Base-by-base conservation (phyloP, 2,888 invertebrate genomes). In the Hyles lineata region DNA sequence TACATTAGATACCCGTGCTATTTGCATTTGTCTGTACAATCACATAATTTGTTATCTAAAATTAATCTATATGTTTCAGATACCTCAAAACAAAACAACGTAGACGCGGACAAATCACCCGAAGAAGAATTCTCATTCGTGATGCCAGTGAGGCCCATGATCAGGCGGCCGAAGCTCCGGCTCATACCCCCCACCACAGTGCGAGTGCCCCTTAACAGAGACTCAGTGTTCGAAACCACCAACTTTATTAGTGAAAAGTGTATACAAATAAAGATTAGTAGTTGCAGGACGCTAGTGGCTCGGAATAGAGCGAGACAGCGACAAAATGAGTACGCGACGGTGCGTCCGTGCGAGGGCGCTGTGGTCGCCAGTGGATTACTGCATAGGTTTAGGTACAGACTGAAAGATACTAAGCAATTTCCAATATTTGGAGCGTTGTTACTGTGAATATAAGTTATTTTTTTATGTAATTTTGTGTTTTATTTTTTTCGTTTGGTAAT, bases 321-420 rank as follows among this genome's bases (percentile, higher is more conserved):
- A 23, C 67, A 79, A 75, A 74, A 75, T 11, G 69, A 78, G 70
- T 76, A 76, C 78, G 73, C 79, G 74, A 55, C 78, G 74, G 72
- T 74, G 4, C 67, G 19, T 0, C 72, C 67, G 17, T 63, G 73
- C 21, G 77, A 72, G 1, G 85, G 85, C 11, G 89, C 89, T 0
- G 82, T 90, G 0, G 83, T 91, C 0, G 94, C 93, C 0, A 89
- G 89, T 71, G 94, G 94, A 43, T 76, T 90, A 2, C 82, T 95
- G 62, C 87, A 91, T 82, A 90, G 94, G 74, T 95, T 95, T 88
- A 93, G 85, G 82, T 94, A 90, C 84, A 93, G 85, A 82, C 74
- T 91, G 75, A 90, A 85, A 67, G 87, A 89, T 75, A 75, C 82
- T 72, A 85, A 87, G 72, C 77, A 84, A 60, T 89, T 90, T 87